Evolutionary conservation across 2,888 invertebrate species (phyloP).

Genomic region (Parascotia fuliginaria): DNA sequence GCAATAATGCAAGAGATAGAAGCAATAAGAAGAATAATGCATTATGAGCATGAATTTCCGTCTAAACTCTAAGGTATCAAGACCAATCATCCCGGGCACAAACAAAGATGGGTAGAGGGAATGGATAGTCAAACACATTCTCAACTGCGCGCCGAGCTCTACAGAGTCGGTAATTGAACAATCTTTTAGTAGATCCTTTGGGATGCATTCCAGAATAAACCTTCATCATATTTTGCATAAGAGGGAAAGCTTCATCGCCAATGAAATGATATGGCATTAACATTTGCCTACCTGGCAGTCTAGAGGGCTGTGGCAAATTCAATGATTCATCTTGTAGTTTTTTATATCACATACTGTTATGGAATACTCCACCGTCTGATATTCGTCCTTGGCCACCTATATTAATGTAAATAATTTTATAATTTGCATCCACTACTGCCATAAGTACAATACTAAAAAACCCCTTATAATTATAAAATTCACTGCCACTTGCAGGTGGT

Average conservation of each 20-base stretch:
- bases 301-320: slow-evolving; percentile 7
- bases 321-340: slow-evolving; percentile 8
- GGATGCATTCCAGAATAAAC: slow-evolving; percentile 17
- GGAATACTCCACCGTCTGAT: slow-evolving; percentile 18
- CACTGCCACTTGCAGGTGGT: slow-evolving; percentile 16
- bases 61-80: too few species aligned
- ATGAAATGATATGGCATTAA: slow-evolving; percentile 15
- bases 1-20: too few species aligned
- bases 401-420: slow-evolving; percentile 11
- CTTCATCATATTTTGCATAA: slow-evolving; percentile 22
- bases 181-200: slow-evolving; percentile 18
- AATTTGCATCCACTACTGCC: slow-evolving; percentile 15
- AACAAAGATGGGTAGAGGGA: too few species aligned
- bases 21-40: too few species aligned
- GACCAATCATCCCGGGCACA: too few species aligned
- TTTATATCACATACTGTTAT: slow-evolving; percentile 9
- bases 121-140: slow-evolving; percentile 17
- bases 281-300: slow-evolving; percentile 18
- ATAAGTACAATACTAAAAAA: slow-evolving; percentile 13
- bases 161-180: slow-evolving; percentile 13
- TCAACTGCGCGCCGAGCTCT: slow-evolving; percentile 16
- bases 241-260: slow-evolving; percentile 26
- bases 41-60: too few species aligned
- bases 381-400: slow-evolving; percentile 15
- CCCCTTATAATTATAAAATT: slow-evolving; percentile 18